Base-by-base conservation (phyloP, 2,888 invertebrate species). In the Lithosia quadra region DNA sequence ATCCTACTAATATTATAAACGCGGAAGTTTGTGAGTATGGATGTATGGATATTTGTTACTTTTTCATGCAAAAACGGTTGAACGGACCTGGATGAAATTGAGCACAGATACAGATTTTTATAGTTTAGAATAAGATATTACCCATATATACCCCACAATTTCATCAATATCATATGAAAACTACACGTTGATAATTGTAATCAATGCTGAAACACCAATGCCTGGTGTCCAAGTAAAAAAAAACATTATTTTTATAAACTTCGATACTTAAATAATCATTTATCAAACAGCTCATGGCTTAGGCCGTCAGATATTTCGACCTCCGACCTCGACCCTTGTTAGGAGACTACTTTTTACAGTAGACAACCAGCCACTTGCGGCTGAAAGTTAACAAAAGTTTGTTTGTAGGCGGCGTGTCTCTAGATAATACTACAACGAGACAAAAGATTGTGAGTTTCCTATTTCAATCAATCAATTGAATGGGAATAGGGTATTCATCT, bases 281-380 rank as follows among this genome's bases (percentile, higher is more conserved):
- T 43, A 3, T 18, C 43, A 43, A 43, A 43, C 43, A 18, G 43
- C 18, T 56, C 24, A 22, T 21, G 43, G 18, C 43, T 43, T 43
- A 39, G 43, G 43, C 15, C 43, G 18, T 18, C 43, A 15, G 18
- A 43, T n/a, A 49, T n/a, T 49, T 49, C 49, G 8, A 49, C 49
- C 49, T 49, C n/a, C 49, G 49, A 49, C 49, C 49, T 49, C 49
- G n/a, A 49, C n/a, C 49, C 49, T 49, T 49, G 49, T 49, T 49
- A 49, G 49, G n/a, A 49, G n/a, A 49, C n/a, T 49, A 49, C 49
- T 49, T n/a, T 49, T 49, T 49, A 49, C 49, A n/a, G n/a, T 49
- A 49, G 49, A 49, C 49, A 49, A 49, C 49, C 49, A 49, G 49
- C 49, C 49, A 49, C 49, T 49, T 49, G 49, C 49, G 49, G 49